A percentile compares a stretch with the other conserved stretches of the same genome.
Conservation (phyloP, 1,140 invertebrate species). For the Latrodectus geometricus region DNA sequence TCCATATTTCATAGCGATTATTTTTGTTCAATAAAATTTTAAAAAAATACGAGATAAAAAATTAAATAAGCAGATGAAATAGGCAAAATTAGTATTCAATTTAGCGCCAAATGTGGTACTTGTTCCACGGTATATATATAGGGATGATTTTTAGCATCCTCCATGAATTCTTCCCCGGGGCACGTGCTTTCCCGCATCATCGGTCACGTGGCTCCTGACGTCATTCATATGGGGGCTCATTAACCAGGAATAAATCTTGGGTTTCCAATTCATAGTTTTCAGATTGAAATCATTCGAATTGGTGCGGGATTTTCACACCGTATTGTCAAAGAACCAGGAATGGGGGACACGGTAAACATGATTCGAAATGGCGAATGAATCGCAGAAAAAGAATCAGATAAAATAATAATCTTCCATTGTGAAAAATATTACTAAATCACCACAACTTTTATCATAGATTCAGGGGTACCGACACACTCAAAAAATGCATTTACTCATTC, state of each 20-base stretch:
- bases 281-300: constrained; percentile 14
- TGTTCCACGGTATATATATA: no score
- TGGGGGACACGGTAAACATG: neutral
- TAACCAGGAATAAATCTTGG: neutral
- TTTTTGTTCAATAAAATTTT: no score
- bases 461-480: no score
- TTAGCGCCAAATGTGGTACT: constrained; percentile 25
- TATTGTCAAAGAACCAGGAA: neutral
- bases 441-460: no score
- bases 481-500: no score
- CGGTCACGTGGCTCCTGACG: constrained; percentile 38
- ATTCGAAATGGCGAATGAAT: neutral
- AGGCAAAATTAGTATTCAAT: neutral
- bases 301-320: neutral
- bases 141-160: neutral
- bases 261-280: neutral
- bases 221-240: constrained; percentile 44
- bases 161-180: constrained; percentile 1
- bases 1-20: no score
- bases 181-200: constrained; percentile 47
- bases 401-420: no score
- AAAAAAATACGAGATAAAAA: no score
- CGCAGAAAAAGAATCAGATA: no score
- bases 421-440: no score
- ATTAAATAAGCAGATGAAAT: no score